A percentile compares a stretch with the other conserved stretches of the same genome.
phyloP scores from a whole-genome alignment of 2,888 invertebrate genomes.

The Ptychoptera albimana region DNA sequence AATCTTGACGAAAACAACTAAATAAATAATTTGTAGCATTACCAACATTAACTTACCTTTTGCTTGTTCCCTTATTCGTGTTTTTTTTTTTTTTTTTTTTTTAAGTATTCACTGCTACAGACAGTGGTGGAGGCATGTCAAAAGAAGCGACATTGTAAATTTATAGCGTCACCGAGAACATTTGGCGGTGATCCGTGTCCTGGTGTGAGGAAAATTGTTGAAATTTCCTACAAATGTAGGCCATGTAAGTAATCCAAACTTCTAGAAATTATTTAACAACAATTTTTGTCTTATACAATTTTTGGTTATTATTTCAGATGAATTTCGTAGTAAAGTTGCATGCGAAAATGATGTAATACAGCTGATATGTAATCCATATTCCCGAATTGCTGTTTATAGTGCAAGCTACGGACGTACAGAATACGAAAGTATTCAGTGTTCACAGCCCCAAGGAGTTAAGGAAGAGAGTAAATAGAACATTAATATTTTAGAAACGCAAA shows the following conservation, averaged over 20 bases:
- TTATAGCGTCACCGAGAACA: constrained; percentile 72
- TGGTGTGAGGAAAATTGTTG: constrained; percentile 78
- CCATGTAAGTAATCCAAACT: constrained; percentile 61
- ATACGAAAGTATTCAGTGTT: constrained; percentile 77
- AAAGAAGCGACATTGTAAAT: constrained; percentile 82
- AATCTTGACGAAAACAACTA: not conserved
- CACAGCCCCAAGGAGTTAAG: constrained; percentile 70
- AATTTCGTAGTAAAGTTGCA: constrained; percentile 84
- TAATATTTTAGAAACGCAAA: no score
- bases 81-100: constrained; percentile 9
- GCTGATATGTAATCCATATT: constrained; percentile 74
- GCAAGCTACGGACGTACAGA: constrained; percentile 87
- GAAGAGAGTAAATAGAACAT: constrained; percentile 61
- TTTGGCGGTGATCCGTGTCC: constrained; percentile 90
- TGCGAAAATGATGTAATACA: constrained; percentile 83
- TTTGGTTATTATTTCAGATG: constrained; percentile 54
- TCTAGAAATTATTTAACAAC: not conserved
- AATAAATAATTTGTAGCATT: constrained; percentile 2
- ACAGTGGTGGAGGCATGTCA: constrained; percentile 88
- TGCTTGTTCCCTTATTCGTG: constrained; percentile 3
- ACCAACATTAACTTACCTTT: constrained; percentile 1
- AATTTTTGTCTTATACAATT: constrained; percentile 1
- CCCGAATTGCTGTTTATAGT: constrained; percentile 81
- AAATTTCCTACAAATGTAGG: constrained; percentile 91
- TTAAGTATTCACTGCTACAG: constrained; percentile 79